phyloP scores from a whole-genome alignment of 64 coral and sea anemone species.

The Anthopleura sola region DNA sequence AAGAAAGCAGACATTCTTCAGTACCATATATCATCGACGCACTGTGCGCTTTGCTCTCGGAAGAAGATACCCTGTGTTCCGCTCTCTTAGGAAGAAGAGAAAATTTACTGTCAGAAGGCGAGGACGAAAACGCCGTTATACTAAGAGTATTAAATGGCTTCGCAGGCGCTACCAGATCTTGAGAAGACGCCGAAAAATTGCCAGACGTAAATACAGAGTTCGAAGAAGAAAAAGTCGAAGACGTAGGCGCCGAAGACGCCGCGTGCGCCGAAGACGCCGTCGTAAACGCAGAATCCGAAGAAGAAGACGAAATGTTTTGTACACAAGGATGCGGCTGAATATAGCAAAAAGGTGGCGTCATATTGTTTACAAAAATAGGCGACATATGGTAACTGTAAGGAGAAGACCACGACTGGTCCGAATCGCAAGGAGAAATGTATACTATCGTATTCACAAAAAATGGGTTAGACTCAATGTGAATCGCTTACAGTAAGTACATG shows the following conservation, averaged over 20 bases:
- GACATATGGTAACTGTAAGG: neutral
- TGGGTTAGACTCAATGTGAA: neutral
- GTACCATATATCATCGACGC: neutral
- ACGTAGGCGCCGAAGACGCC: constrained; percentile 26
- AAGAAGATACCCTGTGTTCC: neutral
- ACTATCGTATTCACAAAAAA: neutral
- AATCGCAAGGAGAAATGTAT: neutral
- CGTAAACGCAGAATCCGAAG: neutral
- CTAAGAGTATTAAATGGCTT: neutral
- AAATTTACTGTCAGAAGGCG: neutral
- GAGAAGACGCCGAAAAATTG: neutral
- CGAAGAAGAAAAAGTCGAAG: constrained; percentile 2
- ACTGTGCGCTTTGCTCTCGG: neutral
- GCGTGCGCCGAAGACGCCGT: neutral
- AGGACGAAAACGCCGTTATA: neutral
- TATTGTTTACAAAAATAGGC: neutral
- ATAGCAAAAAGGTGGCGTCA: neutral
- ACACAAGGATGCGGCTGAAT: neutral
- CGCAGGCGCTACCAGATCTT: neutral
- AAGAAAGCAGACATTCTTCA: neutral
- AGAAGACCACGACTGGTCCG: neutral
- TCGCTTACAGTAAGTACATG: neutral
- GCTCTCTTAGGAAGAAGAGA: neutral
- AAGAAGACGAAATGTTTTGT: neutral
- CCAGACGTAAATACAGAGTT: neutral